Evolutionary conservation across 2,888 invertebrate genomes (phyloP).

Genomic region (Eupithecia insigniata): DNA sequence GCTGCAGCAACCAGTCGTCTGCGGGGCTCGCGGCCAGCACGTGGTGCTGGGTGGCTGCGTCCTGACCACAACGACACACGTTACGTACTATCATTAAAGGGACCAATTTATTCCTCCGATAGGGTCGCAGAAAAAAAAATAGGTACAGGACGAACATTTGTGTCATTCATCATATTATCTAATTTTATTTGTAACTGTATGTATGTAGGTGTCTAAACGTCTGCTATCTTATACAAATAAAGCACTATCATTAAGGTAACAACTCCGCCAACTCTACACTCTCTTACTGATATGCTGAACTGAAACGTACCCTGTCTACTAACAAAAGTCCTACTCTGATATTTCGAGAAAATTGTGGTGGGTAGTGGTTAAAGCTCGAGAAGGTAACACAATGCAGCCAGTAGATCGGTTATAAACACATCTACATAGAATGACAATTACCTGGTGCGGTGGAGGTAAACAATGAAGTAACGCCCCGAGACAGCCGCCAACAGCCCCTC

Average conservation of each 20-base stretch:
- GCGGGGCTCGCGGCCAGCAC: slow-evolving; percentile 83
- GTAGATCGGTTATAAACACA: not conserved
- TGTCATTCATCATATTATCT: too few species aligned
- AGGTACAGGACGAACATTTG: not conserved
- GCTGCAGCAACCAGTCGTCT: slow-evolving; percentile 88
- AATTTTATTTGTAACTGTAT: too few species aligned
- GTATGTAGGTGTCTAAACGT: too few species aligned
- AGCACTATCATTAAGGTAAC: too few species aligned
- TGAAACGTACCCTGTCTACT: too few species aligned
- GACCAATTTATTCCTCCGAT: not conserved
- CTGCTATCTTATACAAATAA: too few species aligned
- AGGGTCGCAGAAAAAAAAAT: not conserved
- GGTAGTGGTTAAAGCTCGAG: not conserved
- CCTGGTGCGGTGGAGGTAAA: slow-evolving; percentile 88
- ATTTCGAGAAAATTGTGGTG: not conserved
- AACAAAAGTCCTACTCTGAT: not conserved
- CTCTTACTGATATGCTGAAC: too few species aligned
- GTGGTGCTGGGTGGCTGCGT: slow-evolving; percentile 89
- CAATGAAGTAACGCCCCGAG: slow-evolving; percentile 93
- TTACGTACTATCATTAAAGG: not conserved
- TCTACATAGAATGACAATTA: not conserved
- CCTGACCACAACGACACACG: slow-evolving; percentile 60
- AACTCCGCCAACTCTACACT: too few species aligned
- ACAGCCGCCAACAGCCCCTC: slow-evolving; percentile 94
- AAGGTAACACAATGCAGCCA: not conserved